Percentiles rank a stretch among this genome's conserved stretches.
These are phyloP conservation scores for Xanthostigma xanthostigma DNA, from an alignment of 2,888 invertebrate genomes.

Conservation along the genomic window DNA sequence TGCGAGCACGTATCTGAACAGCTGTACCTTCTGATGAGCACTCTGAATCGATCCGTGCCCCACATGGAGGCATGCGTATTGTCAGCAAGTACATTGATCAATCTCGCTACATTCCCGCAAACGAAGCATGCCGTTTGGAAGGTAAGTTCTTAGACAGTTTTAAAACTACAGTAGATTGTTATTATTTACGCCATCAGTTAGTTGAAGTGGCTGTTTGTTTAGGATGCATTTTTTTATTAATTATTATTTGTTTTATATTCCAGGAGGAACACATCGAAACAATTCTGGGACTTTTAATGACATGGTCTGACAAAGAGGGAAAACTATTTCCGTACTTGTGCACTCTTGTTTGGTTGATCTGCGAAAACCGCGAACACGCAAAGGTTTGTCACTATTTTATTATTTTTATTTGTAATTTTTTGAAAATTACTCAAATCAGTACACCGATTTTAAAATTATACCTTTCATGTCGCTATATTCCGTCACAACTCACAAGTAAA, in stretches of 20 bases:
- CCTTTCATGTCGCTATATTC: too few species aligned
- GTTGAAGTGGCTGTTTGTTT: too few species aligned
- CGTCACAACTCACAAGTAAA: too few species aligned
- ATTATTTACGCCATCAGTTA: too few species aligned
- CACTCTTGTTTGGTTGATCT: constrained; percentile 51
- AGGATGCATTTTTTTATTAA: background rate
- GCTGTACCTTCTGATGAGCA: constrained; percentile 24
- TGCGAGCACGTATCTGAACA: constrained; percentile 24
- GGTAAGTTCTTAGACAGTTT: constrained; percentile 22
- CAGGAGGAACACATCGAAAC: constrained; percentile 41
- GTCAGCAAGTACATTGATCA: constrained; percentile 45
- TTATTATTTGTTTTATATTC: too few species aligned
- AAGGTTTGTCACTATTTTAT: constrained; percentile 21
- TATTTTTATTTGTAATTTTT: background rate
- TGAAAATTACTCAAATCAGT: too few species aligned
- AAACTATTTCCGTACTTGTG: constrained; percentile 46
- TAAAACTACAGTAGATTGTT: too few species aligned
- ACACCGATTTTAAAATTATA: too few species aligned
- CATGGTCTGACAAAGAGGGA: constrained; percentile 51
- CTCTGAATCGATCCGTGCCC: constrained; percentile 41
- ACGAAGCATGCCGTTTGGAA: constrained; percentile 45
- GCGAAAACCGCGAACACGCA: constrained; percentile 34
- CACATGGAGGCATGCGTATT: constrained; percentile 39
- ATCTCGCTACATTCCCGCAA: constrained; percentile 44
- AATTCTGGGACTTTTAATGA: constrained; percentile 45